Evolutionary conservation across 2,797 vertebrate genomes (phyloP), one percentile per base, ranked within the genome.

Genomic region (Melanotaenia nigrans): DNA sequence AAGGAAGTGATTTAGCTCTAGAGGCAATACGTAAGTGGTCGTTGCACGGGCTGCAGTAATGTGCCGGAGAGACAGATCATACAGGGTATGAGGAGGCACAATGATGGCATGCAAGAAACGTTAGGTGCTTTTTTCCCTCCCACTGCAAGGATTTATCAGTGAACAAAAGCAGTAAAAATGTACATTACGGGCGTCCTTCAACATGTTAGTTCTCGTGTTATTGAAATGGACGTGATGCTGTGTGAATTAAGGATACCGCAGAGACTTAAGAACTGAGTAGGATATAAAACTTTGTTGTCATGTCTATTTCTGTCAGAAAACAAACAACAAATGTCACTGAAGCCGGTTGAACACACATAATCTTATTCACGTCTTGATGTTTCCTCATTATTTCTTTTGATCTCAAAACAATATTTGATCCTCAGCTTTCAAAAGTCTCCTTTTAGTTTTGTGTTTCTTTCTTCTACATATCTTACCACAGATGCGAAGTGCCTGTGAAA

Each of bases 1-100:
- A 91, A 92, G 84, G 85, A 92, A 89, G 88, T 92, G 91, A 94
- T 95, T 94, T 92, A 94, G 86, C 73, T 90, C 83, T 80, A 69
- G 76, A 78, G 84, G 88, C 82, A 78, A 90, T 91, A 91, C 62
- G 77, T 84, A 85, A 86, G 83, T 74, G 72, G 82, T 80, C 78
- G 65, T 87, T 90, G 83, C 81, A 82, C 84, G 79, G 82, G 79
- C 79, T 71, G 83, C 85, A 82, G 77, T 90, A 89, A 88, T 89
- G 88, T 91, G 84, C 64, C 8, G 71, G 47, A 79, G 76, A 85
- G 86, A 84, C 79, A 80, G 84, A 87, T 87, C 84, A 79, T 75
- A 72, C 81, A 69, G 75, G 80, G 83, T 86, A 87, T 88, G 82
- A 89, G 78, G 78, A 79, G 68, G 68, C 57, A 87, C 83, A 88